Conservation (phyloP, 2,113 vertebrate genomes). For the Stegostoma tigrinum region DNA sequence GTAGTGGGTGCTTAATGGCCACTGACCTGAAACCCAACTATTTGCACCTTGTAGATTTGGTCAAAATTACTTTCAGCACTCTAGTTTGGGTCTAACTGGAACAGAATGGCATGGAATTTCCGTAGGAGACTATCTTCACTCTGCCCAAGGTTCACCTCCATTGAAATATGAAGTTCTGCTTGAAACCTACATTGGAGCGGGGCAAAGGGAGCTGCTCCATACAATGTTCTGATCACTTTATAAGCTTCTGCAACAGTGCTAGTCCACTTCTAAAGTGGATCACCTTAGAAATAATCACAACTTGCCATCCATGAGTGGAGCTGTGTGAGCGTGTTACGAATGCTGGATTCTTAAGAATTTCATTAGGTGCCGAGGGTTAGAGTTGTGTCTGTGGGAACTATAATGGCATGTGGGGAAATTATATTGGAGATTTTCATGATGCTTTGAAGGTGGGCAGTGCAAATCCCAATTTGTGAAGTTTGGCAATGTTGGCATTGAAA, state of each 20-base stretch:
- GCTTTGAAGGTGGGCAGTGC: constrained; percentile 13
- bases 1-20: no score
- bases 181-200: not conserved
- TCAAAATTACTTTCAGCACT: no score
- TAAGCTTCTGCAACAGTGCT: not conserved
- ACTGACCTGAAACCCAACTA: no score
- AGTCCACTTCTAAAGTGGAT: not conserved
- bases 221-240: not conserved
- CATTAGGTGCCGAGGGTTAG: not conserved
- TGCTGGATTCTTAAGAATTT: constrained; percentile 3
- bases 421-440: not conserved
- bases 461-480: not conserved
- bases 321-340: not conserved
- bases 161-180: not conserved
- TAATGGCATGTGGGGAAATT: not conserved
- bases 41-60: no score
- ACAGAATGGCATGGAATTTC: not conserved
- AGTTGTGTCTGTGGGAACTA: not conserved
- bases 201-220: not conserved
- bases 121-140: not conserved
- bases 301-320: not conserved
- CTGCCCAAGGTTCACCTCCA: not conserved
- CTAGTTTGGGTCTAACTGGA: not conserved
- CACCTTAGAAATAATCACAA: not conserved
- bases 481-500: not conserved